These are phyloP conservation scores for Agelaius phoeniceus DNA, from an alignment of 2,113 vertebrate species.

Conservation along the genomic window DNA sequence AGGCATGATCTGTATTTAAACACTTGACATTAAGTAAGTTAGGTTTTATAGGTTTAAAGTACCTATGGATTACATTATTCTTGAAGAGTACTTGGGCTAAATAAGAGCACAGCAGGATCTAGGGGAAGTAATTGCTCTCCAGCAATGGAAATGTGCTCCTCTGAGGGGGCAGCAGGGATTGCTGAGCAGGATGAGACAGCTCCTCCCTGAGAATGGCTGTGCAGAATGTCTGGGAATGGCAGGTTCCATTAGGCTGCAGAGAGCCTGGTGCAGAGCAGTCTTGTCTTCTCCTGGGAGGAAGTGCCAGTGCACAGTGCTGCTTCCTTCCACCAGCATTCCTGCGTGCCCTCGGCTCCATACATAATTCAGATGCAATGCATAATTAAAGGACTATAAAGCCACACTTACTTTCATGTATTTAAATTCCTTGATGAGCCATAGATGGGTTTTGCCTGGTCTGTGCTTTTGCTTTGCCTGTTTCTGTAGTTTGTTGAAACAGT, in stretches of 20 bases:
- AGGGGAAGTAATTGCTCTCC: not conserved
- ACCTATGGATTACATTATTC: not conserved
- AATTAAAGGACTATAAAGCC: slow-evolving; percentile 44
- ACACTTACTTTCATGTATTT: slow-evolving; percentile 48
- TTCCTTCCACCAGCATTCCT: slow-evolving; percentile 20
- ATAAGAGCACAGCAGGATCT: not conserved
- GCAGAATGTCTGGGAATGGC: not conserved
- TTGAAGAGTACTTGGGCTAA: not conserved
- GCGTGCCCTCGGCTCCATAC: not conserved
- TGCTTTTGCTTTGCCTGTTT: slow-evolving; percentile 1
- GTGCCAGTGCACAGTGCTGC: not conserved
- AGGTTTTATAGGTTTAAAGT: not conserved
- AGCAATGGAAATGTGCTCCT: not conserved
- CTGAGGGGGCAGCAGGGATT: not conserved
- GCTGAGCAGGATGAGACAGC: not conserved
- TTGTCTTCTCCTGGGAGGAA: not conserved
- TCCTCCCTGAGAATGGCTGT: not conserved
- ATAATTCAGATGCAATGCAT: slow-evolving; percentile 54
- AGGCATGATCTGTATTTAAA: not conserved
- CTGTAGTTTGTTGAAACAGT: not conserved
- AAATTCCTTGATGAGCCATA: not conserved
- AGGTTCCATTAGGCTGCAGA: not conserved
- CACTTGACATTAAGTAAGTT: not conserved
- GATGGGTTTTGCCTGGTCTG: not conserved
- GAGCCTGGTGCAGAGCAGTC: not conserved